Evolutionary conservation across 2,797 vertebrate genomes (phyloP).

Genomic region (Chelonia mydas): DNA sequence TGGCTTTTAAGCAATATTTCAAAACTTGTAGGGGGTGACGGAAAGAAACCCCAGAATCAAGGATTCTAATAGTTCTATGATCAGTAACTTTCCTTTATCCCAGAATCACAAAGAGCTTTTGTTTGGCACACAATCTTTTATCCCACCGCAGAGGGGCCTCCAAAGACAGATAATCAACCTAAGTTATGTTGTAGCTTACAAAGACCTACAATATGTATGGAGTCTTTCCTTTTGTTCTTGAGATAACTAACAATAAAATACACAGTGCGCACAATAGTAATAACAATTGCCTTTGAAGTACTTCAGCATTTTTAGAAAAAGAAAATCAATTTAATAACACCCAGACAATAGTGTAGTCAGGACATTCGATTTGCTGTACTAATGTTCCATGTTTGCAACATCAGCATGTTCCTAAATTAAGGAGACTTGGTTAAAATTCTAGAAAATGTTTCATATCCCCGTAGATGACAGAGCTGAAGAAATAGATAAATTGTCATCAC

Average conservation of each 20-base stretch:
- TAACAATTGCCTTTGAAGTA: constrained; percentile 21
- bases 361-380: constrained; percentile 4
- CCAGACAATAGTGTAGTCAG: constrained; percentile 5
- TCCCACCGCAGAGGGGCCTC: neutral
- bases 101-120: constrained; percentile 63
- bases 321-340: constrained; percentile 45
- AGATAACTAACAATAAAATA: constrained; percentile 40
- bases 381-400: neutral
- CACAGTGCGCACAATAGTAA: neutral
- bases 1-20: neutral
- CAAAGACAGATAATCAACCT: neutral
- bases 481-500: neutral
- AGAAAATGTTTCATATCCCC: neutral
- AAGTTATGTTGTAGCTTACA: neutral
- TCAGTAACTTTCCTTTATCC: constrained; percentile 66
- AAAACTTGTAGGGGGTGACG: neutral
- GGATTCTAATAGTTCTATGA: constrained; percentile 30
- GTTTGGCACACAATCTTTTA: constrained; percentile 24
- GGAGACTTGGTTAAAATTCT: neutral
- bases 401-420: constrained; percentile 38
- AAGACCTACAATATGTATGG: neutral
- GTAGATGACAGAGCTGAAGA: neutral
- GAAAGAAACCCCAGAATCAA: neutral
- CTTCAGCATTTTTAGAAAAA: neutral
- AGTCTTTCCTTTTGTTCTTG: neutral